These are phyloP conservation scores for Microtus pennsylvanicus DNA, from an alignment of 2,113 vertebrate species.

Conservation along the genomic window DNA sequence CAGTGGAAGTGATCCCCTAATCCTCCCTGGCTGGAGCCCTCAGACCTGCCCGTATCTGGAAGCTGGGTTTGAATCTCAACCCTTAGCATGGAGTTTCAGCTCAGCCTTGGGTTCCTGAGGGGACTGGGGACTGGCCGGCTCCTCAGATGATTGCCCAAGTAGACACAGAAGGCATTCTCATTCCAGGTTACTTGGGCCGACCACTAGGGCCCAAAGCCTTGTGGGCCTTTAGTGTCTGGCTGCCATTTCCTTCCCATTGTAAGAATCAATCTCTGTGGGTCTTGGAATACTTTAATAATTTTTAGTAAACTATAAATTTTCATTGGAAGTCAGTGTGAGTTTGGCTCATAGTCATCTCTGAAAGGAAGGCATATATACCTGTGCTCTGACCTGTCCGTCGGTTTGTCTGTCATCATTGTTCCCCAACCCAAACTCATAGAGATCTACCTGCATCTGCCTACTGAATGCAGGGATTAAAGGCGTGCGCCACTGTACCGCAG, in stretches of 20 bases:
- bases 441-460: neutral
- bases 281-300: neutral
- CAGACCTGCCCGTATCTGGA: neutral
- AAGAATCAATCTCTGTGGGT: neutral
- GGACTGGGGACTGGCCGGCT: rapidly evolving
- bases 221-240: neutral
- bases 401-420: neutral
- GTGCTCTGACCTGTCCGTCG: neutral
- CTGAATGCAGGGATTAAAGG: neutral
- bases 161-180: neutral
- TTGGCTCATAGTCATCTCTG: neutral
- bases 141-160: too few species aligned
- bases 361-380: neutral
- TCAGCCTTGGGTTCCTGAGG: neutral
- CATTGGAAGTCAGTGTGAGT: neutral
- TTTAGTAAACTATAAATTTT: neutral
- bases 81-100: neutral
- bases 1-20: neutral
- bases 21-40: neutral
- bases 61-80: neutral
- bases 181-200: neutral
- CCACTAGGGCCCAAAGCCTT: neutral
- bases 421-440: neutral
- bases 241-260: neutral
- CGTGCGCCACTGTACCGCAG: neutral